Conservation (phyloP, 2,888 invertebrate genomes). For the Cryptophagus acutangulus region DNA sequence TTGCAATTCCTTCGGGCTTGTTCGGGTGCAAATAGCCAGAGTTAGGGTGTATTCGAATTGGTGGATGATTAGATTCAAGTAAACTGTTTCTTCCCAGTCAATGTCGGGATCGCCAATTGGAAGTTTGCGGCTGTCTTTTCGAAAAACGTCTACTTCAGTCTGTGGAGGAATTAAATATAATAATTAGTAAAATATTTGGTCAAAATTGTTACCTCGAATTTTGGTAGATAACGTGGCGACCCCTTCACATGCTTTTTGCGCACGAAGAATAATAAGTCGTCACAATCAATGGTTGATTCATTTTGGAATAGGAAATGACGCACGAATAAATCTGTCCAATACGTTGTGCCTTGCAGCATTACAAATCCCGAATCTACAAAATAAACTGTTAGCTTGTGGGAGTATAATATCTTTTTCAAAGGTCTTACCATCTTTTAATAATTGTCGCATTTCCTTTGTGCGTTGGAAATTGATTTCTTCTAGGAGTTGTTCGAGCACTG, state of each 20-base stretch:
- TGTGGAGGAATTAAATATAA: conserved; percentile 44
- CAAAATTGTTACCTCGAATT: conserved; percentile 67
- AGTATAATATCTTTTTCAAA: conserved; percentile 5
- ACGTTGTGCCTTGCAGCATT: conserved; percentile 85
- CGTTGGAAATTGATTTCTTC: conserved; percentile 91
- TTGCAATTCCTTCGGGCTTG: conserved; percentile 95
- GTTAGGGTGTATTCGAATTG: conserved; percentile 98
- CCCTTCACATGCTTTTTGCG: conserved; percentile 85
- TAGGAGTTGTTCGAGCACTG: conserved; percentile 77
- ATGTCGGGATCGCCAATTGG: conserved; percentile 94
- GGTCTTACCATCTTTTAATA: conserved; percentile 75
- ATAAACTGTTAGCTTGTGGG: conserved; percentile 3
- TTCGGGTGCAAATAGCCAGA: conserved; percentile 95
- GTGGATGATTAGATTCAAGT: conserved; percentile 95
- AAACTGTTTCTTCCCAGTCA: conserved; percentile 99
- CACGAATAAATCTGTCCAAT: conserved; percentile 94
- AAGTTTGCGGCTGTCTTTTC: conserved; percentile 93
- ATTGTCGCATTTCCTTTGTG: conserved; percentile 84
- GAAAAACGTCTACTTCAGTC: conserved; percentile 95
- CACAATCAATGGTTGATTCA: conserved; percentile 83
- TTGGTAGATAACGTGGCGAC: conserved; percentile 80
- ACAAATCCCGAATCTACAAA: conserved; percentile 83
- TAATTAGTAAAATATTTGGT: conserved; percentile 11
- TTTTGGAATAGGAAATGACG: conserved; percentile 89
- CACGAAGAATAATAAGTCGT: conserved; percentile 95